Conservation (phyloP, 2,888 invertebrate genomes). For the Patella depressa region DNA sequence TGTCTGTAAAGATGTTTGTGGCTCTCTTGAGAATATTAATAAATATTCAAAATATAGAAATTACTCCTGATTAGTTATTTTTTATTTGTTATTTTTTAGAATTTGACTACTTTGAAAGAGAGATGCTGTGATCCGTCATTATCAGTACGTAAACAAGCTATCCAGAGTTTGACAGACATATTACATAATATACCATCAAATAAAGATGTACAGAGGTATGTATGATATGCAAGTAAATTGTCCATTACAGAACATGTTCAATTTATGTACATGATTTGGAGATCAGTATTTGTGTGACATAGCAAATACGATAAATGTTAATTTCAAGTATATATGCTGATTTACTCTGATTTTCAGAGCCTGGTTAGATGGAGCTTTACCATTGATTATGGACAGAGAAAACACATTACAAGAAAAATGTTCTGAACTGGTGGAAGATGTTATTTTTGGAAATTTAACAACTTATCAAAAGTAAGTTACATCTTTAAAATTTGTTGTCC, state of each 20-base stretch:
- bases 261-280: not conserved
- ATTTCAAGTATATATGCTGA: too few species aligned
- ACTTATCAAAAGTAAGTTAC: constrained; percentile 42
- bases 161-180: constrained; percentile 74
- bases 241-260: not conserved
- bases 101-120: constrained; percentile 62
- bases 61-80: not conserved
- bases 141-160: constrained; percentile 74
- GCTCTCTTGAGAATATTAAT: too few species aligned
- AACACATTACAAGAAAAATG: constrained; percentile 72
- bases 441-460: constrained; percentile 59
- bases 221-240: not conserved
- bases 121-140: constrained; percentile 74
- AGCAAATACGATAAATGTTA: too few species aligned
- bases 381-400: constrained; percentile 76
- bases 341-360: constrained; percentile 43
- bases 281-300: not conserved
- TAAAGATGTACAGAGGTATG: constrained; percentile 66
- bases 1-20: not conserved
- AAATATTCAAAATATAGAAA: too few species aligned
- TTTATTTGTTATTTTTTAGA: constrained; percentile 40
- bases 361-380: constrained; percentile 72
- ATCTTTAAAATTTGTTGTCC: not conserved
- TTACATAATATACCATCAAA: constrained; percentile 72
- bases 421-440: constrained; percentile 67